phyloP scores from a whole-genome alignment of 2,888 invertebrate species.

The Microctonus brassicae region DNA sequence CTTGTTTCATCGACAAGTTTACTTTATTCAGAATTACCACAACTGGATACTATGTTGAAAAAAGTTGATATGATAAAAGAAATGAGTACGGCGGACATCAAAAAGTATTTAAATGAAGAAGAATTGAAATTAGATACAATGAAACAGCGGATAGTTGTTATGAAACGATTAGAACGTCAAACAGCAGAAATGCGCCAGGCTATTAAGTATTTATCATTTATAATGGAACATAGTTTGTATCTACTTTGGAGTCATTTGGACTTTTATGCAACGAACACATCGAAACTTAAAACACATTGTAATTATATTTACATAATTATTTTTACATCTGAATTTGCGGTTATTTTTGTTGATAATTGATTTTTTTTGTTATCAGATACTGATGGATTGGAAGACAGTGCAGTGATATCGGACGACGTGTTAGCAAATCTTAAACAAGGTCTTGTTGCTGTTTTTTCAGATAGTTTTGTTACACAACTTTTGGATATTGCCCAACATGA shows the following conservation, averaged over 20 bases:
- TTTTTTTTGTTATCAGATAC: constrained; percentile 47
- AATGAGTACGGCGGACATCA: constrained; percentile 73
- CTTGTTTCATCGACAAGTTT: constrained; percentile 59
- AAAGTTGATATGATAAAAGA: constrained; percentile 59
- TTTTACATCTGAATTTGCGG: background rate
- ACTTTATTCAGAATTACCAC: constrained; percentile 59
- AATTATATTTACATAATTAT: constrained; percentile 16
- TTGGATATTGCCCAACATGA: constrained; percentile 77
- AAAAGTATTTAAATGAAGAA: constrained; percentile 62
- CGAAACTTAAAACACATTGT: constrained; percentile 61
- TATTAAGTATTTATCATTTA: constrained; percentile 75
- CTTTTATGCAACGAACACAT: constrained; percentile 77
- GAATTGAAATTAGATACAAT: constrained; percentile 62
- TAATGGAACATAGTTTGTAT: constrained; percentile 80
- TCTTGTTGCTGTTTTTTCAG: constrained; percentile 81
- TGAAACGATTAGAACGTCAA: constrained; percentile 71
- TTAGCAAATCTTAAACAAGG: constrained; percentile 79
- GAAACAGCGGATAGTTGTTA: constrained; percentile 64
- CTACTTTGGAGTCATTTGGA: constrained; percentile 84
- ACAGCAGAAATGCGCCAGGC: constrained; percentile 74
- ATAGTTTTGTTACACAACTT: constrained; percentile 82
- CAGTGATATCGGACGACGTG: constrained; percentile 73
- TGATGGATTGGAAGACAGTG: constrained; percentile 58
- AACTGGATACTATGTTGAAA: constrained; percentile 58
- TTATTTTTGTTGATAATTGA: constrained; percentile 7